Percentiles rank a stretch among this genome's conserved stretches.
Conservation (phyloP, 2,888 invertebrate genomes). For the Cheilosia variabilis region DNA sequence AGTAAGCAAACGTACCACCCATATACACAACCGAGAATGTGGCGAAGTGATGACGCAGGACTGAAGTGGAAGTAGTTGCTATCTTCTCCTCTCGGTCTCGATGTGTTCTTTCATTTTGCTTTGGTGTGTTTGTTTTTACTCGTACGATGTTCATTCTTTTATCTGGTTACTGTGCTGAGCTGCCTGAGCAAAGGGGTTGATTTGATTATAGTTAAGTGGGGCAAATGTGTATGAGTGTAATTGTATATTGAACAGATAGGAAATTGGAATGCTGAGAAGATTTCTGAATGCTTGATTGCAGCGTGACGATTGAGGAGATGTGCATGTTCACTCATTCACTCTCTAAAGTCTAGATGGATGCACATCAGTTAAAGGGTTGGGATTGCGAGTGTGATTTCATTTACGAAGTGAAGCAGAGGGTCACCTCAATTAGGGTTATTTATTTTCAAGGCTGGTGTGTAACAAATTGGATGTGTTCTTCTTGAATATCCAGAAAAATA, state of each 20-base stretch:
- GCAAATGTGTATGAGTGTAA: not conserved
- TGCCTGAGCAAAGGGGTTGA: constrained; percentile 20
- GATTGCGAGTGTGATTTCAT: too few relatives aligned
- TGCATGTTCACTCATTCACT: constrained; percentile 13
- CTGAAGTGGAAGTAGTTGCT: not conserved
- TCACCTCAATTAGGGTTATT: too few relatives aligned
- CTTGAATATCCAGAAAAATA: too few relatives aligned
- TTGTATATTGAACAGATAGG: not conserved
- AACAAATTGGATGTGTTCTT: too few relatives aligned
- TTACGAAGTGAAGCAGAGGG: too few relatives aligned
- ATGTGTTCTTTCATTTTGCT: constrained; percentile 3
- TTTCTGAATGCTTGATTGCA: constrained; percentile 50
- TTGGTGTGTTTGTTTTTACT: not conserved
- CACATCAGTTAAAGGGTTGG: too few relatives aligned
- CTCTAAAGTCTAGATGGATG: too few relatives aligned
- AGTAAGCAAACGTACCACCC: not conserved
- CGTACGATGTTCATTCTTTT: not conserved
- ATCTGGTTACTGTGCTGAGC: not conserved
- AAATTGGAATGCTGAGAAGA: constrained; percentile 9
- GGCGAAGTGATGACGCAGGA: constrained; percentile 19
- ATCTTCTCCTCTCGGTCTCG: constrained; percentile 12
- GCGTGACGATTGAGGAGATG: constrained; percentile 21
- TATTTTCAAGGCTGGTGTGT: too few relatives aligned
- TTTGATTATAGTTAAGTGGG: constrained; percentile 17
- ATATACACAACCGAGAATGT: not conserved